phyloP scores from a whole-genome alignment of 2,113 vertebrate species.

The Fulmarus glacialis region DNA sequence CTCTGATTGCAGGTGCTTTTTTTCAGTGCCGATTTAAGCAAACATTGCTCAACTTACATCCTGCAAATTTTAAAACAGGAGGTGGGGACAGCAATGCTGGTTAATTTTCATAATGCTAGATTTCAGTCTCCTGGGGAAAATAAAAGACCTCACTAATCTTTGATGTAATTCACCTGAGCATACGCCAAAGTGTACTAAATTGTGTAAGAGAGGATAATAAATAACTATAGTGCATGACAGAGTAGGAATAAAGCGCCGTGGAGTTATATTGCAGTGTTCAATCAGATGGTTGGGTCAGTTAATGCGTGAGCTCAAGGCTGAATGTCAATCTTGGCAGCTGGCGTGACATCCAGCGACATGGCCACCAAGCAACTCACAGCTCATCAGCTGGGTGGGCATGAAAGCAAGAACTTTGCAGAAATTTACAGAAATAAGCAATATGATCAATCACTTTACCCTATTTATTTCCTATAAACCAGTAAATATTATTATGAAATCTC shows the following conservation, averaged over 20 bases:
- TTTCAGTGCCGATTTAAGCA: neutral
- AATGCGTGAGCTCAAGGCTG: constrained; percentile 28
- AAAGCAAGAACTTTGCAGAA: neutral
- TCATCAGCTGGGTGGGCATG: neutral
- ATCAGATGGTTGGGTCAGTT: constrained; percentile 36
- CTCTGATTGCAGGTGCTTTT: neutral
- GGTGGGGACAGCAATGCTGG: neutral
- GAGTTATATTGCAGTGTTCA: constrained; percentile 23
- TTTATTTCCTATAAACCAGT: neutral
- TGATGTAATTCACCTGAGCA: constrained; percentile 38
- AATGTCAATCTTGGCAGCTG: constrained; percentile 12
- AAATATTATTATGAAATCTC: neutral
- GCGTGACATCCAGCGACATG: neutral
- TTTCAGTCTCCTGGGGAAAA: constrained; percentile 5
- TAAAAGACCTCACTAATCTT: constrained; percentile 28
- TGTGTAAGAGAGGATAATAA: constrained; percentile 50
- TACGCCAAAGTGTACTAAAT: constrained; percentile 45
- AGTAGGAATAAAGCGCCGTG: neutral
- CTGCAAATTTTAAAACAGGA: neutral
- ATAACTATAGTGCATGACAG: constrained; percentile 26
- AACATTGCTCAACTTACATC: neutral
- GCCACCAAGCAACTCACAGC: neutral
- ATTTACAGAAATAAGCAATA: neutral
- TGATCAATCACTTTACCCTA: neutral
- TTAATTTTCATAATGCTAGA: constrained; percentile 17